Percentiles rank a stretch among this genome's conserved stretches.
phyloP scores from a whole-genome alignment of 2,888 invertebrate species.

The Lasioglossum marginatum region DNA sequence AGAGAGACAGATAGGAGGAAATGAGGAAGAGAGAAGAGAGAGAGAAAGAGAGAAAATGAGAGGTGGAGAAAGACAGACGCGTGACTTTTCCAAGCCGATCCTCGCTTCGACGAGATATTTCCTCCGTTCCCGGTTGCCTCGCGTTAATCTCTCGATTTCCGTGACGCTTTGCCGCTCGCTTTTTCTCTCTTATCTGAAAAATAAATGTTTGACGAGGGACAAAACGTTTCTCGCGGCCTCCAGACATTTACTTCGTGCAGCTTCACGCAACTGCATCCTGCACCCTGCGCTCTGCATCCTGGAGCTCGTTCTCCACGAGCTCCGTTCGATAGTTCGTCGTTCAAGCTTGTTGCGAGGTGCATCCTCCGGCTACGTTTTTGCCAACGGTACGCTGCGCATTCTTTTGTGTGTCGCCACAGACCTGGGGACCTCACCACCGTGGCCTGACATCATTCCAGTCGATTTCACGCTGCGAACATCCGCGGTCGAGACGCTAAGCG shows the following conservation, averaged over 20 bases:
- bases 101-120: neutral
- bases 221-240: neutral
- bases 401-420: constrained; percentile 40
- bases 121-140: neutral
- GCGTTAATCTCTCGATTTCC: neutral
- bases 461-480: constrained; percentile 61
- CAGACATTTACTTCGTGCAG: neutral
- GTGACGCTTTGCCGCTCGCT: neutral
- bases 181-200: neutral
- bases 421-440: constrained; percentile 30
- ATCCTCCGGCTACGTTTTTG: constrained; percentile 19
- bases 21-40: neutral
- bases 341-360: neutral
- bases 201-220: neutral
- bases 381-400: constrained; percentile 13
- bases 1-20: neutral
- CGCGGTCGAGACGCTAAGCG: constrained; percentile 60
- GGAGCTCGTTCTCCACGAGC: neutral
- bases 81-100: constrained; percentile 7
- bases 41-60: neutral
- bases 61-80: neutral
- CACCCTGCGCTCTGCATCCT: neutral
- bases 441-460: constrained; percentile 56
- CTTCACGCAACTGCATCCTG: neutral
- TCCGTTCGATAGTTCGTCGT: neutral